Evolutionary conservation across 2,797 vertebrate species (phyloP).

Genomic region (Coregonus sp.): DNA sequence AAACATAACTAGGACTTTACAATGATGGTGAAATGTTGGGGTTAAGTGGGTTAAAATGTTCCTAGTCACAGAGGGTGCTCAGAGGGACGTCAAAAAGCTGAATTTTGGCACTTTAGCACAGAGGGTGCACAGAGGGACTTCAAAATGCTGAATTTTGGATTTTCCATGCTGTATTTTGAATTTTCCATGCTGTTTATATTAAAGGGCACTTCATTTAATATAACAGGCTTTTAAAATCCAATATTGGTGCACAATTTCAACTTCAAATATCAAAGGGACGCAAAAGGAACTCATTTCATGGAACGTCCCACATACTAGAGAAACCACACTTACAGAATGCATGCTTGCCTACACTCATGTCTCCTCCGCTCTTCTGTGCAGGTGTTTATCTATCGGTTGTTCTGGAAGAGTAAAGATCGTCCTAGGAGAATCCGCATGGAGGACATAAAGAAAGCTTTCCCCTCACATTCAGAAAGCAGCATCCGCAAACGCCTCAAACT

Average conservation of each 20-base stretch:
- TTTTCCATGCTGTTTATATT: background rate
- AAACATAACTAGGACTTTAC: too few species aligned
- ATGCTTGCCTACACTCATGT: background rate
- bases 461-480: constrained; percentile 97
- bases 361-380: constrained; percentile 48
- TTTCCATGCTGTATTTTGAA: background rate
- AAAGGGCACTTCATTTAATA: too few species aligned
- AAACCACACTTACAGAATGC: background rate
- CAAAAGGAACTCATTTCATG: background rate
- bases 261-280: too few species aligned
- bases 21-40: too few species aligned
- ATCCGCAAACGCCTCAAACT: constrained; percentile 96
- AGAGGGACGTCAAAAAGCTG: too few species aligned
- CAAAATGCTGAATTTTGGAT: background rate
- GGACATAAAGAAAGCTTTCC: constrained; percentile 98
- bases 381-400: constrained; percentile 98
- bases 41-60: too few species aligned
- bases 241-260: too few species aligned
- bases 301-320: too few species aligned
- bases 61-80: too few species aligned
- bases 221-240: too few species aligned
- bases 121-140: too few species aligned
- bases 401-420: constrained; percentile 98
- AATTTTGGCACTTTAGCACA: too few species aligned
- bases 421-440: constrained; percentile 97